Base-by-base conservation (phyloP, 2,888 invertebrate genomes). In the Cabera pusaria region DNA sequence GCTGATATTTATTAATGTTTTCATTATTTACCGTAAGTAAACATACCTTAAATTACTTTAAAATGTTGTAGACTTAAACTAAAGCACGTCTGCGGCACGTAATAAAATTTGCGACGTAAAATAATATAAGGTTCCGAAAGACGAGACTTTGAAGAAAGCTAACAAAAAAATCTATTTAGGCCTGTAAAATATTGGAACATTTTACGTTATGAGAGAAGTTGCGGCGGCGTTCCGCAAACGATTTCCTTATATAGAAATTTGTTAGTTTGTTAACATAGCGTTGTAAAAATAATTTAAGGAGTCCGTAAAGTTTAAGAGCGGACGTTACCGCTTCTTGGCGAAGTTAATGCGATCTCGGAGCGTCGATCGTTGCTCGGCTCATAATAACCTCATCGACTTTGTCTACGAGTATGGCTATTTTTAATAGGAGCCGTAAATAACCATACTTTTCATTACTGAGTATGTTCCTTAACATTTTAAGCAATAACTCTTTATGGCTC, bases 211-310 rank as follows among this genome's bases (percentile, higher is more conserved):
- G 72, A 59, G 53, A 44, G 37, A 76, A 79, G 68, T 77, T 29
- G 44, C 19, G 39, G 50, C 27, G 49, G 42, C 50, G 52, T 56
- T 57, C 61, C 52, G 39, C 57, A 49, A 70, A 62, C 65, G 71
- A 64, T 72, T 73, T 68, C 65, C 57, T 74, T 72, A 70, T 66
- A 69, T 75, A 73, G 72, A 72, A 74, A 79, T 77, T 76, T 72
- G 73, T 75, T 74, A 71, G 72, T 75, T 74, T 73, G 73, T 79
- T 75, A 76, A 72, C 71, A 71, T 72, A 75, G 77, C 66, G 72
- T 71, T 59, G 75, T 71, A 76, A 72, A 79, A 79, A 80, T 82
- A 76, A 85, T 83, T 80, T 80, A 82, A 73, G 68, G 62, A 60
- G 59, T 65, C 66, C 49, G 77, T 85, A 79, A 86, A 84, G 65